Base-by-base conservation (phyloP, 1,140 invertebrate genomes). In the Dendroctonus ponderosae region DNA sequence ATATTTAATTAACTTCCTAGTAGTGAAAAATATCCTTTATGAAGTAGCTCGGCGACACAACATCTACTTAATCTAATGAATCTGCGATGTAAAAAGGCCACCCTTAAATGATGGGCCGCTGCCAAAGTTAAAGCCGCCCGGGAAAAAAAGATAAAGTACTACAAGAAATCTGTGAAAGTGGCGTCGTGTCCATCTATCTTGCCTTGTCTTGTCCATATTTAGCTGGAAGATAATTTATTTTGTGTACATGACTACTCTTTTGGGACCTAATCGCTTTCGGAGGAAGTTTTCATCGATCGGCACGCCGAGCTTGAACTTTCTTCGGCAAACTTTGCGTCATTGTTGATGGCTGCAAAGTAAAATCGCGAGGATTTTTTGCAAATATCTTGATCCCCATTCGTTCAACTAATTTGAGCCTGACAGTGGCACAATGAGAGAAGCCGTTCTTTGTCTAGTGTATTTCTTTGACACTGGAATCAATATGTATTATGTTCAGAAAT, bases 191-290 rank as follows among this genome's bases (percentile, higher is more conserved):
- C 67, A 71, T 71, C 67, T 62, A 69, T 71, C 70, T 71, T 71
- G 70, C 61, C 70, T 71, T 71, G 67, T 71, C 67, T 68, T 71
- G 70, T 71, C 70, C 67, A 71, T 67, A 71, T 69, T 69, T 69
- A 69, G 57, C 62, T 42, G 67, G 56, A 48, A 65, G 59, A 68
- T 71, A 71, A 71, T 71, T 71, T 71, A 71, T 71, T 68, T 71
- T 67, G 63, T 71, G 70, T 71, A 69, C 70, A 71, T 71, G 70
- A 67, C 68, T 63, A 63, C 61, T 63, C 61, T 54, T 63, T 63
- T 46, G 61, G 50, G 50, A 14, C 61, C 61, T 63, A 63, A 63
- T 63, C 61, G 61, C 51, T 63, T 54, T 54, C 46, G 7, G 11
- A 54, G 40, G 61, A 14, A 63, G 48, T 50, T 63, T 54, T 52